Evolutionary conservation across 2,797 vertebrate genomes (phyloP), one percentile per base, ranked within the genome.

Genomic region (Dendrocincla tyrannina): DNA sequence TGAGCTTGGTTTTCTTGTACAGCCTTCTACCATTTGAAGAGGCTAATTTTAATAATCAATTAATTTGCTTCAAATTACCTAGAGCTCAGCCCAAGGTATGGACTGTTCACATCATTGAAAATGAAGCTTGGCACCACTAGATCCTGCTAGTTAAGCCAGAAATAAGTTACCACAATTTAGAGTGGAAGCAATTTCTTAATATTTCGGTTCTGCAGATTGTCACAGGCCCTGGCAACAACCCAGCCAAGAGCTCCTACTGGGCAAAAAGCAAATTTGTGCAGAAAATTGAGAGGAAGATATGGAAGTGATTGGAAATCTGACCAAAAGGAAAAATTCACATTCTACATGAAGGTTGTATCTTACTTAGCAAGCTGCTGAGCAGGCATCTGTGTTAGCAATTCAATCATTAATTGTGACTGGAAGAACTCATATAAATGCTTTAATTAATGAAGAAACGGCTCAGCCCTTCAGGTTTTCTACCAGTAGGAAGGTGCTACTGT

Each of bases 101-200:
- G 9, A 49, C 41, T 76, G 17, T n/a, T 92, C 67, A 77, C n/a
- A 63, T 85, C 33, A 56, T 64, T 74, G 53, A 59, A 83, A 89
- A 67, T 24, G 33, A 89, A 91, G 64, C 55, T 33, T 89, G n/a
- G 46, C 52, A 80, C 11, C 28, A 58, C 30, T 27, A 58, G 30
- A 68, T 72, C n/a, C 41, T 68, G 32, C 37, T 77, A 37, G n/a
- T 58, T 41, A 77, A 33, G 19, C 41, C 84, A 92, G 60, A 87
- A 89, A 79, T 33, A 76, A 60, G 1, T 68, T 80, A 74, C 52
- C 30, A 72, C 60, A 85, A 53, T 49, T 58, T 49, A 17, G 5
- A 52, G 6, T 89, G 22, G 27, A 91, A 85, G 30, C 19, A 62
- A 53, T 30, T 18, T 23, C 55, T 58, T 89, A 52, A 42, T 47